A percentile compares a stretch with the other conserved stretches of the same genome.
These are phyloP conservation scores for Tauraco erythrolophus DNA, from an alignment of 2,113 vertebrate species.

Conservation along the genomic window DNA sequence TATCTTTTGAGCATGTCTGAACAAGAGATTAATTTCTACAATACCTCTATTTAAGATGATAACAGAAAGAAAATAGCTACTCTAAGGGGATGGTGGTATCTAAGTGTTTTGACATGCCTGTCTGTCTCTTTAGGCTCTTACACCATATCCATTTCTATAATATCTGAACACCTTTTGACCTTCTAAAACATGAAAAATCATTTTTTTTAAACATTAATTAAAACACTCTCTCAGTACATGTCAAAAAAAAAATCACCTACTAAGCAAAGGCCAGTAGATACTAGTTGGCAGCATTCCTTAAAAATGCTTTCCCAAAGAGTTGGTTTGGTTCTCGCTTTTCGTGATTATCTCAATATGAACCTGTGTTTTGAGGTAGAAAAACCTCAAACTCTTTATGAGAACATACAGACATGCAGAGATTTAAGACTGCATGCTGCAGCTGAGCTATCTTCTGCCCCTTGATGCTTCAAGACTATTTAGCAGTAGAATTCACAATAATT, in stretches of 20 bases:
- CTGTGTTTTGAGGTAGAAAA: neutral
- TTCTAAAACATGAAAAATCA: neutral
- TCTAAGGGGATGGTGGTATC: neutral
- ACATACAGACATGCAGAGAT: accelerated
- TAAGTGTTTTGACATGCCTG: slow-evolving; percentile 25
- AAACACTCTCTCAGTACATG: neutral
- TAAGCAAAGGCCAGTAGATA: slow-evolving; percentile 46
- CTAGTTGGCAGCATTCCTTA: slow-evolving; percentile 62
- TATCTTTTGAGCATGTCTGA: neutral
- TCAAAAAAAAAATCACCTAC: neutral
- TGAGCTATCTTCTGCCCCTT: neutral
- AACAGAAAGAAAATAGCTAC: slow-evolving; percentile 34
- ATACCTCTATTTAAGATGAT: neutral
- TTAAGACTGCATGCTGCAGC: neutral
- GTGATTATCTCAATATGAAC: neutral
- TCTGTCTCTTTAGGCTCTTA: slow-evolving; percentile 1
- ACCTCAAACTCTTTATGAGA: neutral
- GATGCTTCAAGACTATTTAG: neutral
- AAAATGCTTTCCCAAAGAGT: neutral
- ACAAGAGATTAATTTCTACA: neutral
- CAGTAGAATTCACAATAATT: neutral
- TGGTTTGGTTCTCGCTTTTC: neutral
- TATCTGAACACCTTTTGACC: slow-evolving; percentile 42
- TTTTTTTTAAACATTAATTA: slow-evolving; percentile 27
- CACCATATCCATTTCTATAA: neutral